Conservation (phyloP, 2,797 vertebrate species). For the Melopsittacus undulatus region DNA sequence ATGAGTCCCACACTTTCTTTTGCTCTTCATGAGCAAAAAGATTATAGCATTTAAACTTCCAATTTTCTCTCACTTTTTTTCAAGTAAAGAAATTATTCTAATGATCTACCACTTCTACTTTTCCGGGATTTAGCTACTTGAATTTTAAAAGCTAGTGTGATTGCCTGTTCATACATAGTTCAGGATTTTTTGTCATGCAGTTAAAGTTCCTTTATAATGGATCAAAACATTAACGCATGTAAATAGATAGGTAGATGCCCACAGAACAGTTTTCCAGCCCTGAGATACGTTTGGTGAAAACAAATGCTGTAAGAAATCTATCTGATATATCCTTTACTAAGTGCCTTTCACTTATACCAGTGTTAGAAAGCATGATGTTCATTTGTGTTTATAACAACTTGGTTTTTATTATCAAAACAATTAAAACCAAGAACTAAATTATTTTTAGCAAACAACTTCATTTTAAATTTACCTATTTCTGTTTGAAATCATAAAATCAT, state of each 20-base stretch:
- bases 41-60: neutral
- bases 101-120: neutral
- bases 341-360: neutral
- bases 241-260: neutral
- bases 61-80: neutral
- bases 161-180: neutral
- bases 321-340: neutral
- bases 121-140: neutral
- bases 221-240: neutral
- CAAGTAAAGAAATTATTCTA: neutral
- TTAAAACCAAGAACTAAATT: slow-evolving; percentile 30
- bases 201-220: neutral
- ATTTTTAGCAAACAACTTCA: slow-evolving; percentile 35
- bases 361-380: neutral
- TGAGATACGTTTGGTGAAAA: neutral
- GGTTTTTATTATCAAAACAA: slow-evolving; percentile 34
- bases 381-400: neutral
- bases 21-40: neutral
- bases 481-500: neutral
- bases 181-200: neutral
- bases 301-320: neutral
- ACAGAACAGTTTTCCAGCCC: neutral
- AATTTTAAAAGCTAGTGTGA: neutral
- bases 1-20: neutral
- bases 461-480: slow-evolving; percentile 29